Conservation (phyloP, 2,888 invertebrate genomes). For the Eupithecia subumbrata region DNA sequence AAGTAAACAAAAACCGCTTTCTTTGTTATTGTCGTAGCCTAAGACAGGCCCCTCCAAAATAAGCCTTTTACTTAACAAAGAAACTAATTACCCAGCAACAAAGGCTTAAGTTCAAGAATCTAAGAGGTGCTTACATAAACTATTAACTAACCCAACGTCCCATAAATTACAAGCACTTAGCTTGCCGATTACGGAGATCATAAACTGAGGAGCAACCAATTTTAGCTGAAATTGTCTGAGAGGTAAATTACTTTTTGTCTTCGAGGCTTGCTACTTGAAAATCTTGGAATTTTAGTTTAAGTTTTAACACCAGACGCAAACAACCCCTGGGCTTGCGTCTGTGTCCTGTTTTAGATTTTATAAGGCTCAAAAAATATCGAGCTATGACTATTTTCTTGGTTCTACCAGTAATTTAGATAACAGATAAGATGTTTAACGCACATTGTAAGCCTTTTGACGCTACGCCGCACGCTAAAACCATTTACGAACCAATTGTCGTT, state of each 20-base stretch:
- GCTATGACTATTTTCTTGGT: no score
- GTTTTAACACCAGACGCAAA: not conserved
- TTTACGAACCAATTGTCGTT: no score
- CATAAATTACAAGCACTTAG: conserved; percentile 8
- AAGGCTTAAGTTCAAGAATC: conserved; percentile 3
- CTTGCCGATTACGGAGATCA: conserved; percentile 9
- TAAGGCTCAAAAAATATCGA: no score
- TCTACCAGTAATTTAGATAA: no score
- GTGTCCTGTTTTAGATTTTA: no score
- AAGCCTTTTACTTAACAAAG: conserved; percentile 1
- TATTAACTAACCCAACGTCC: conserved; percentile 8
- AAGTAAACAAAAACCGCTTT: not conserved
- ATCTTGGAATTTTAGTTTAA: not conserved
- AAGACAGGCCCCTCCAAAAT: not conserved
- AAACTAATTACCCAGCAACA: conserved; percentile 8
- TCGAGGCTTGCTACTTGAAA: not conserved
- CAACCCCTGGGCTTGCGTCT: no score
- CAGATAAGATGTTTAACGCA: no score
- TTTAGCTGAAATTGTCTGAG: conserved; percentile 5
- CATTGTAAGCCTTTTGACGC: no score
- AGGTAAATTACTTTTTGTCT: conserved; percentile 6
- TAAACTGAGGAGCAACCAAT: conserved; percentile 9
- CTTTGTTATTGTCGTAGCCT: not conserved
- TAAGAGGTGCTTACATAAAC: conserved; percentile 7
- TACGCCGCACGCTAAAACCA: no score